These are phyloP conservation scores for Trichopria drosophilae DNA, from an alignment of 2,888 invertebrate genomes.

Conservation along the genomic window DNA sequence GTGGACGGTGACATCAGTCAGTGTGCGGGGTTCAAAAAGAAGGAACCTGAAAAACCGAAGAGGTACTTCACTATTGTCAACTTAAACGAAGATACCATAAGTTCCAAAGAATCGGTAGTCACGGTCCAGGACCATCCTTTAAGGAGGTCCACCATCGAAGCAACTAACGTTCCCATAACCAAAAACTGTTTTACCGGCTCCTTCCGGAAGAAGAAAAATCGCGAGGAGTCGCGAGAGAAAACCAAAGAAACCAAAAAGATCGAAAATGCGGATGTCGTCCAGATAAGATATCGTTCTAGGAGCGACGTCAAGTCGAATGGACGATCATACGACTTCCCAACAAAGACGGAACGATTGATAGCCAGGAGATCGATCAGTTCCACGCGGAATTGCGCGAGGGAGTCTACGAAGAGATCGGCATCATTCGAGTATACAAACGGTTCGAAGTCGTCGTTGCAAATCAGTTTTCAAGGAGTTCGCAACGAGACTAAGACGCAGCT, in stretches of 20 bases:
- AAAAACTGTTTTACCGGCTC: neutral
- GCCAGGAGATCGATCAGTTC: constrained; percentile 35
- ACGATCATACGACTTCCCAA: constrained; percentile 31
- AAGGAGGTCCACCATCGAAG: constrained; percentile 5
- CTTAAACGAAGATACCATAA: constrained; percentile 13
- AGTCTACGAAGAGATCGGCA: constrained; percentile 39
- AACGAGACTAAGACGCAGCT: constrained; percentile 39
- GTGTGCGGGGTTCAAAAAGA: constrained; percentile 17
- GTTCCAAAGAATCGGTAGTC: neutral
- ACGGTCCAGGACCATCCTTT: constrained; percentile 8
- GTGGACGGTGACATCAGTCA: constrained; percentile 12
- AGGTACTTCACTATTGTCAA: constrained; percentile 31
- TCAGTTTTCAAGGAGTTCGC: no score
- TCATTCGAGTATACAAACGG: constrained; percentile 48
- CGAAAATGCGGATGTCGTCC: constrained; percentile 17
- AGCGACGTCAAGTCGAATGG: constrained; percentile 8
- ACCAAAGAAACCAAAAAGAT: constrained; percentile 5
- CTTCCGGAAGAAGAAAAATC: neutral
- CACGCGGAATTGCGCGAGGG: constrained; percentile 24
- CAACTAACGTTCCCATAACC: constrained; percentile 7
- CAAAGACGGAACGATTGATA: constrained; percentile 42
- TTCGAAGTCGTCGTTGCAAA: no score
- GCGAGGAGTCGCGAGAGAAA: constrained; percentile 4
- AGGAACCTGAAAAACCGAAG: constrained; percentile 11
- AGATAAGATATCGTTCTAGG: constrained; percentile 22